Base-by-base conservation (phyloP, 2,113 vertebrate genomes). In the Odontophorus gujanensis region DNA sequence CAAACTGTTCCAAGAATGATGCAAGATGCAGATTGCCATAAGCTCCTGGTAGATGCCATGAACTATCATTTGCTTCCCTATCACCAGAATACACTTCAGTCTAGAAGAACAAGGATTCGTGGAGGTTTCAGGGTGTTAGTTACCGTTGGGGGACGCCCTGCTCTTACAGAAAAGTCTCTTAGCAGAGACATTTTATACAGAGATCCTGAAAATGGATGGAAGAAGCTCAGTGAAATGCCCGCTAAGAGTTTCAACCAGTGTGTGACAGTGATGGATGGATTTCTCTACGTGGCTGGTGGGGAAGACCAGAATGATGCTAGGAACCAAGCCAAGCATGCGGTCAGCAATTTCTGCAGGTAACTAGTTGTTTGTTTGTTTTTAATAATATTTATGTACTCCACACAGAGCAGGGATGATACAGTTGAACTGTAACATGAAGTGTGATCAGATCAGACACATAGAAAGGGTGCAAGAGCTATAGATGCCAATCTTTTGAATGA, bases 221-320 rank as follows among this genome's bases (percentile, higher is more conserved):
- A 98, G 97, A 99, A 98, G 93, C 97, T 99, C 57, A 98, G 98
- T 36, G 99, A 99, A 96, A 99, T 99, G 99, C 99, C 99, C 66
- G 98, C 99, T 93, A 99, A 99, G 97, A 99, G 99, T 97, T 99
- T 99, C 85, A 99, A 99, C 95, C 99, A 99, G 93, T 99, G 99
- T 75, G 98, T 99, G 74, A 98, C 99, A 4, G 98, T 99, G 80
- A 97, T 99, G 98, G 99, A 99, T 74, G 99, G 99, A 90, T 99
- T 99, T 97, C 98, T 99, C 14, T 99, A 99, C 22, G 99, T 99
- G 74, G 99, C 99, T 9, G 99, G 99, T 84, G 99, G 99, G 38
- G 99, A 99, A 98, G 99, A 99, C 97, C 99, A 99, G 98, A 99
- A 99, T 53, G 99, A 99, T 95, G 99, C 99, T 75, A 98, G 99